Evolutionary conservation across 2,797 vertebrate species (phyloP), one percentile per base, ranked within the genome.

Genomic region (Pseudochirops corinnae): DNA sequence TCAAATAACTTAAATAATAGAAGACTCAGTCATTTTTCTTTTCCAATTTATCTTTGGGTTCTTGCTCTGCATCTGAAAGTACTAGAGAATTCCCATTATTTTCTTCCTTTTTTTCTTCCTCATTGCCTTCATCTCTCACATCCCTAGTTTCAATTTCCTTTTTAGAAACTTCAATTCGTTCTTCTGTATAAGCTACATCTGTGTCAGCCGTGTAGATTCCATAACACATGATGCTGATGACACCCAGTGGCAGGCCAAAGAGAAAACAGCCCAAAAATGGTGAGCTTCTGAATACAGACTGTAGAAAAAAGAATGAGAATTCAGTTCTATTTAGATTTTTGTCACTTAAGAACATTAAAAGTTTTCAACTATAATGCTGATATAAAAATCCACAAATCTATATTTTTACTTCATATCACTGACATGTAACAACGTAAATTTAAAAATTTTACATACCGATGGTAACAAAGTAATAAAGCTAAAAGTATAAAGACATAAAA

Each of bases 171-270:
- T 99, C 99, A 0, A 98, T 98, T 39, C 95, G 96, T 13, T 98
- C 98, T 46, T 98, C 98, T 4, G 98, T 98, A 98, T 98, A 94
- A 0, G 99, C 99, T 92, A 99, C 99, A 4, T 99, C 99, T 0
- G 99, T 98, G 97, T 99, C 99, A 0, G 99, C 99, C 0, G 99
- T 99, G 98, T 99, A 99, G 99, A 99, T 99, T 97, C 99, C 99
- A 0, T 99, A 99, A 98, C 99, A 99, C 99, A 99, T 99, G 98
- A 99, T 99, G 98, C 99, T 99, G 98, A 99, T 99, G 98, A 99
- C 99, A 31, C 99, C 99, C 98, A 99, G 98, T 39, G 99, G 99
- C 90, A 99, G 99, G 93, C 99, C 99, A 52, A 99, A 99, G 96
- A 99, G 99, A 98, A 99, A 99, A 99, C 99, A 99, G 98, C 99